phyloP scores from a whole-genome alignment of 2,888 invertebrate species.

The Scrobipalpa atriplicella region DNA sequence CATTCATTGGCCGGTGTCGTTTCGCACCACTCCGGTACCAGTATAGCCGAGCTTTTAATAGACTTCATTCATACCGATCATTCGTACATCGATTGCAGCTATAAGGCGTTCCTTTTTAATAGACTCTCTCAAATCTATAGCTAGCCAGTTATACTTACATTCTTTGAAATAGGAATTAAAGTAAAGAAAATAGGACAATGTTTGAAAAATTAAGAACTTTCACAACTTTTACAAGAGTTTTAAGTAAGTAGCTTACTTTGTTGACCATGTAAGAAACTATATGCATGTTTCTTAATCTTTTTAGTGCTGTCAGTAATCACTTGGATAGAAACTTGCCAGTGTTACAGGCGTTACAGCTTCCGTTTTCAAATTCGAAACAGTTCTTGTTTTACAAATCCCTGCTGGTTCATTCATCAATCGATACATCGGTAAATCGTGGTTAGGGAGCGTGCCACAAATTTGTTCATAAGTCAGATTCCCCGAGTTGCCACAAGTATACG shows the following conservation, averaged over 20 bases:
- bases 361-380: not conserved
- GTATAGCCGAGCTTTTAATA: slow-evolving; percentile 27
- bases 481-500: slow-evolving; percentile 38
- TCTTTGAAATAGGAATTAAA: too few species aligned
- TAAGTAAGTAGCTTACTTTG: too few species aligned
- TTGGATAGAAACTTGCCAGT: not conserved
- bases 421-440: slow-evolving; percentile 37
- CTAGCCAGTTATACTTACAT: not conserved
- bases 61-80: slow-evolving; percentile 31
- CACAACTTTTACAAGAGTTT: too few species aligned
- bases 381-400: slow-evolving; percentile 6
- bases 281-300: too few species aligned
- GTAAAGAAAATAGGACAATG: too few species aligned
- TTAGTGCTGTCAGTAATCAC: too few species aligned
- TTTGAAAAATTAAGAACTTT: too few species aligned
- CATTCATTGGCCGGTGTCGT: slow-evolving; percentile 30
- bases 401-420: slow-evolving; percentile 38
- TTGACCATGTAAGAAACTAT: too few species aligned
- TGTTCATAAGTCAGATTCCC: slow-evolving; percentile 44
- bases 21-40: slow-evolving; percentile 10
- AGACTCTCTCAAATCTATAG: slow-evolving; percentile 17
- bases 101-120: slow-evolving; percentile 16
- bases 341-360: too few species aligned
- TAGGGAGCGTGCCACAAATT: slow-evolving; percentile 43
- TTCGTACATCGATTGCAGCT: slow-evolving; percentile 15